Conservation (phyloP, 2,797 vertebrate genomes). For the Rhinoraja longicauda region DNA sequence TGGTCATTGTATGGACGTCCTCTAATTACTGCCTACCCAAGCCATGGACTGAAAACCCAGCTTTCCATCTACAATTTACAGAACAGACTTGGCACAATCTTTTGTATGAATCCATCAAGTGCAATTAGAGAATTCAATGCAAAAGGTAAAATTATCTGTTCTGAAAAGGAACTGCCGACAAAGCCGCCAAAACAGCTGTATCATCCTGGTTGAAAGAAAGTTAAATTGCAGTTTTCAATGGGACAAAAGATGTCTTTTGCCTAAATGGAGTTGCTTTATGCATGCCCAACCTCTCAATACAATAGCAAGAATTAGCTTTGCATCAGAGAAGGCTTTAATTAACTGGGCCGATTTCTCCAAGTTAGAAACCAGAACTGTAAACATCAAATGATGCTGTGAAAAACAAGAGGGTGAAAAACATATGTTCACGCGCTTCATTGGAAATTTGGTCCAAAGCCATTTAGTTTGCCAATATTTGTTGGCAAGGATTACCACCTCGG, state of each 20-base stretch:
- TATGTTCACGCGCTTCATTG: neutral
- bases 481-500: neutral
- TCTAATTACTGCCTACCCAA: neutral
- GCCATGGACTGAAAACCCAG: neutral
- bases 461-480: neutral
- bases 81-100: neutral
- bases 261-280: neutral
- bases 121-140: neutral
- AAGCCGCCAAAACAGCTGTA: neutral
- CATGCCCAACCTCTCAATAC: neutral
- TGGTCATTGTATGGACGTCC: neutral
- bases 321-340: neutral
- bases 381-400: neutral
- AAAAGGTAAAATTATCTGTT: constrained; percentile 9
- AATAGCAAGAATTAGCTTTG: neutral
- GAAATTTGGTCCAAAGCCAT: neutral
- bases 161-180: neutral
- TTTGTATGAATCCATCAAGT: neutral
- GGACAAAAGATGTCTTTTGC: neutral
- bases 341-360: no score
- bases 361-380: neutral
- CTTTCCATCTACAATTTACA: neutral
- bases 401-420: neutral
- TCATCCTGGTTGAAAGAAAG: neutral
- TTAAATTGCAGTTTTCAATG: constrained; percentile 1